These are phyloP conservation scores for Lepeophtheirus nordmannii DNA, from an alignment of 2,888 invertebrate species.

Conservation along the genomic window DNA sequence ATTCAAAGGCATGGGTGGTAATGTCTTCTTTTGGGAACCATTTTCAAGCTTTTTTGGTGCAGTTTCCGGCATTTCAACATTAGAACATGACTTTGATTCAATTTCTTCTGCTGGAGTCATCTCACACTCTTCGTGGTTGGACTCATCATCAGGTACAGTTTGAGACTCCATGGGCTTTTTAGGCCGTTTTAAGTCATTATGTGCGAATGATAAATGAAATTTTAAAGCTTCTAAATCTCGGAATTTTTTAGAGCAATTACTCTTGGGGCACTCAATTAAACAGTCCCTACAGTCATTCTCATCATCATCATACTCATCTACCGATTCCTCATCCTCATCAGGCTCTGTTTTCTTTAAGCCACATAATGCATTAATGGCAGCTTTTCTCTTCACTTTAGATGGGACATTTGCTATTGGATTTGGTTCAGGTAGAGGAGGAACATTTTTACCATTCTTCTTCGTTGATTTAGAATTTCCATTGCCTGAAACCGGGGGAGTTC, in stretches of 20 bases:
- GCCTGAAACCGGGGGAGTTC: constrained; percentile 20
- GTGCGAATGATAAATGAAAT: constrained; percentile 19
- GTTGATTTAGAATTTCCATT: constrained; percentile 7
- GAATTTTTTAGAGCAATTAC: constrained; percentile 38
- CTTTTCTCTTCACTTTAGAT: not conserved
- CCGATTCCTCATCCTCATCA: not conserved
- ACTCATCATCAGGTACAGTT: too few relatives aligned
- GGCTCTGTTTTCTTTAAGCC: not conserved
- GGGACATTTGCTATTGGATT: not conserved
- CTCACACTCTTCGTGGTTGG: not conserved
- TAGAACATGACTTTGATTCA: not conserved
- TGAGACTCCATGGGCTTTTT: not conserved
- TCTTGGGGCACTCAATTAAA: constrained; percentile 38
- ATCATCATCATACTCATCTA: constrained; percentile 6
- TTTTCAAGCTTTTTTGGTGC: not conserved
- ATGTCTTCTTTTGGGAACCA: too few relatives aligned
- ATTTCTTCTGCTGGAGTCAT: not conserved
- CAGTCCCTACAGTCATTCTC: constrained; percentile 21
- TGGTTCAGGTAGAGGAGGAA: not conserved
- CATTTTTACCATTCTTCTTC: not conserved
- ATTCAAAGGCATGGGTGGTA: not conserved
- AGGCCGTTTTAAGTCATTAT: constrained; percentile 17
- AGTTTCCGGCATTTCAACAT: not conserved
- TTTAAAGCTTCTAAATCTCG: constrained; percentile 21
- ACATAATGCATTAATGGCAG: not conserved